Evolutionary conservation across 2,797 vertebrate genomes (phyloP).

Genomic region (Thripadectes ignobilis): DNA sequence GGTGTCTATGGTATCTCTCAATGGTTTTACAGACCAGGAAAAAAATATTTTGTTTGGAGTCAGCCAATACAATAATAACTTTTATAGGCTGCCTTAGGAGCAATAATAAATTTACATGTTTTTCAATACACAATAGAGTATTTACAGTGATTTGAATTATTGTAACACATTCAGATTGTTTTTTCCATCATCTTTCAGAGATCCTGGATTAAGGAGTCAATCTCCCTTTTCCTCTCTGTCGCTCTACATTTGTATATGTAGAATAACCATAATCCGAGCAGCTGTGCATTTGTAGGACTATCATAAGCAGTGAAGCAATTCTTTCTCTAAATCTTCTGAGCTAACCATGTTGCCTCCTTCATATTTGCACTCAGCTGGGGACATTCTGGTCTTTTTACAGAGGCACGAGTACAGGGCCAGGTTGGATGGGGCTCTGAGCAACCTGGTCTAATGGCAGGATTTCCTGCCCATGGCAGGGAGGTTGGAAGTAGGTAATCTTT

Average conservation of each 20-base stretch:
- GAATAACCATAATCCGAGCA: not conserved
- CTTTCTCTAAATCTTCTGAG: not conserved
- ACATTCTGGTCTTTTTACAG: not conserved
- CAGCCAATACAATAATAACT: constrained; percentile 27
- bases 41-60: constrained; percentile 45
- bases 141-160: constrained; percentile 45
- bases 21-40: constrained; percentile 32
- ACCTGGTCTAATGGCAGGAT: not conserved
- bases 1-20: constrained; percentile 33
- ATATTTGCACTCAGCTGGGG: not conserved
- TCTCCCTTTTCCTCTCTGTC: not conserved
- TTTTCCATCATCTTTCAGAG: constrained; percentile 14
- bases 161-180: constrained; percentile 11
- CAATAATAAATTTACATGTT: constrained; percentile 47
- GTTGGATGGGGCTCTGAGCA: not conserved
- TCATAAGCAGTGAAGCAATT: not conserved
- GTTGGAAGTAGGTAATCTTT: not conserved
- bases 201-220: constrained; percentile 12
- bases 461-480: not conserved
- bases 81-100: constrained; percentile 23
- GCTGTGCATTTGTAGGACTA: not conserved
- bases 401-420: not conserved
- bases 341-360: not conserved
- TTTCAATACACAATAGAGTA: constrained; percentile 34
- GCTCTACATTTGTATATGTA: not conserved